Evolutionary conservation across 2,888 invertebrate species (phyloP), one percentile per base, ranked within the genome.

Genomic region (Latrodectus hesperus): DNA sequence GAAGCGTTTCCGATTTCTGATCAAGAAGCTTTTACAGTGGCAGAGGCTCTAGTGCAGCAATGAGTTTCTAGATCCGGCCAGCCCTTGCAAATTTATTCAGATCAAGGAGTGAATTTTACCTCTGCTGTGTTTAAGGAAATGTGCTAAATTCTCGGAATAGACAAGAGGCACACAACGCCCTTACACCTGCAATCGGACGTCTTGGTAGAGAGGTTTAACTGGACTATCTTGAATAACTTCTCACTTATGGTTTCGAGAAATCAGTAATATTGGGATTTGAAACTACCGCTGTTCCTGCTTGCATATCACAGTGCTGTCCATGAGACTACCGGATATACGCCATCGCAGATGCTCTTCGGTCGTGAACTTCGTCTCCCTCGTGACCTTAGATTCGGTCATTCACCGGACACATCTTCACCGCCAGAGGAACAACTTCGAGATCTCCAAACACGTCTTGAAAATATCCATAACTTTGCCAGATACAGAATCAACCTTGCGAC

Each of bases 21-120:
- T 16, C 60, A 60, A 60, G 12, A 60, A 60, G 12, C 12, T 10
- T 9, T 12, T 11, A 10, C 0, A 60, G 11, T 60, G 10, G 60
- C 12, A n/a, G n/a, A 60, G 38, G 52, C 26, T 14, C 6, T 26
- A 17, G 38, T 78, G 12, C 14, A 68, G 10, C 16, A 53, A 53
- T 22, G 64, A 38, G 16, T 12, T 64, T 22, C 26, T 9, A 38
- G 26, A 38, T 53, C 10, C 8, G 75, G 14, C 11, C n/a, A 10
- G 10, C 64, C 14, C 22, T 70, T 70, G 9, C 70, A 22, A 38
- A 70, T 38, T 17, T 26, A 73, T 64, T 64, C 64, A 16, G 75
- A 75, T n/a, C 75, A 75, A 26, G 64, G 49, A 12, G 38, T 8
- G 38, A 75, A 75, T 16, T 64, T 75, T 64, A 75, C 10, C 75